Conservation (phyloP, 2,797 vertebrate species). For the Esox masquinongy region DNA sequence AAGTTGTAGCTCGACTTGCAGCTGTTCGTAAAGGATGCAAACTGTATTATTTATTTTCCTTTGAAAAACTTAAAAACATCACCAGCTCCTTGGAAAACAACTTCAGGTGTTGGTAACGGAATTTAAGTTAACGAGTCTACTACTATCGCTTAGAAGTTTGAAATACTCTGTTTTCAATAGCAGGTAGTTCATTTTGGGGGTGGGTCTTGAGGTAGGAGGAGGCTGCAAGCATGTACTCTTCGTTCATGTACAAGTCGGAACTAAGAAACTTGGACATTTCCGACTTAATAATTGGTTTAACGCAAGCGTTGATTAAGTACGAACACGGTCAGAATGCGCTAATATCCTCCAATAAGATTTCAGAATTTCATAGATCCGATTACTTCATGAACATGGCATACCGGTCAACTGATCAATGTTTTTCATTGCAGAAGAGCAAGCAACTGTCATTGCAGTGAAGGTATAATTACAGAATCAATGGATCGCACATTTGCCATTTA, state of each 20-base stretch:
- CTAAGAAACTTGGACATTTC: no score
- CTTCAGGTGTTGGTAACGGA: constrained; percentile 1
- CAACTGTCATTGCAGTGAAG: neutral
- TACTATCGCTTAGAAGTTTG: constrained; percentile 53
- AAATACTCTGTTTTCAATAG: constrained; percentile 46
- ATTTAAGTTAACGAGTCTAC: constrained; percentile 30
- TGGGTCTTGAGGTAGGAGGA: constrained; percentile 58
- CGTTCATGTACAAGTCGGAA: no score
- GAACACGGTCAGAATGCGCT: no score
- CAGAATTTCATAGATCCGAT: no score
- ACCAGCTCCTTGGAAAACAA: neutral
- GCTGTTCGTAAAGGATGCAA: constrained; percentile 35
- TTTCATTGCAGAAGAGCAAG: neutral
- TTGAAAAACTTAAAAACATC: constrained; percentile 16
- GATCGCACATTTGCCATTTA: neutral
- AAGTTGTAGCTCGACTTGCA: constrained; percentile 27
- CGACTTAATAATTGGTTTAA: no score
- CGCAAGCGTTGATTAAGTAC: no score
- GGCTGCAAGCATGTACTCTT: constrained; percentile 29
- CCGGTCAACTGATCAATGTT: neutral
- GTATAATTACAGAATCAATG: neutral
- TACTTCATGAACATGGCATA: neutral
- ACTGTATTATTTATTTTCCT: constrained; percentile 22
- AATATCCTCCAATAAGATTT: no score
- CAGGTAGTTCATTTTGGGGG: constrained; percentile 56